Percentiles rank a stretch among this genome's conserved stretches.
Conservation (phyloP, 2,888 invertebrate genomes). For the Dolomedes plantarius region DNA sequence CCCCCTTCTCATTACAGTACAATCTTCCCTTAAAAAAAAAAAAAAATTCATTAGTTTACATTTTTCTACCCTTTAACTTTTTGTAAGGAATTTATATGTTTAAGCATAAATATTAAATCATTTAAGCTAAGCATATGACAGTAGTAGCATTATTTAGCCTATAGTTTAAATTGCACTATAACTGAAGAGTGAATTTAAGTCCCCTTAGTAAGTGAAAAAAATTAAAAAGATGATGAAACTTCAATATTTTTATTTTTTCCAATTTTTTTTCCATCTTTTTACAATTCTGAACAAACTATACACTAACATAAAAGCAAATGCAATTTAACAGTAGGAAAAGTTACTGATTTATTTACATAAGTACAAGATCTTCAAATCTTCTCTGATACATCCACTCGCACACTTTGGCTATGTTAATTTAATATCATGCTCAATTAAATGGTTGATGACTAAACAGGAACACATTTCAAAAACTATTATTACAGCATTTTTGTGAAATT, state of each 20-base stretch:
- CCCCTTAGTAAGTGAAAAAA: no score
- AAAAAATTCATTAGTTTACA: no score
- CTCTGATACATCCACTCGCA: slow-evolving; percentile 22
- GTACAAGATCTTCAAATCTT: slow-evolving; percentile 47
- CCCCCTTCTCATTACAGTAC: no score
- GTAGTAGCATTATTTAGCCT: no score
- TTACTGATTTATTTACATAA: slow-evolving; percentile 62
- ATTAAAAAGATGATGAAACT: no score
- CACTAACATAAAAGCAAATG: slow-evolving; percentile 69
- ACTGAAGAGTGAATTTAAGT: no score
- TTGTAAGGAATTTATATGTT: no score
- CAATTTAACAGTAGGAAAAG: slow-evolving; percentile 66
- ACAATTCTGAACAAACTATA: slow-evolving; percentile 65
- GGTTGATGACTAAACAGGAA: slow-evolving; percentile 63
- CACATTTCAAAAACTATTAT: slow-evolving; percentile 42
- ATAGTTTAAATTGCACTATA: no score
- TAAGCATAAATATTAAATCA: no score
- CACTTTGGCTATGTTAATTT: slow-evolving; percentile 56
- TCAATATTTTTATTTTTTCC: slow-evolving; percentile 27
- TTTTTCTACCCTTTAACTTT: no score
- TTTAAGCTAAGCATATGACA: no score
- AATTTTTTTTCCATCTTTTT: slow-evolving; percentile 37
- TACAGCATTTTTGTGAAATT: slow-evolving; percentile 28
- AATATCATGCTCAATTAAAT: slow-evolving; percentile 36
- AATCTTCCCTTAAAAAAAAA: no score